Evolutionary conservation across 2,888 invertebrate species (phyloP), one percentile per base, ranked within the genome.

Genomic region (Lasioglossum calceatum): DNA sequence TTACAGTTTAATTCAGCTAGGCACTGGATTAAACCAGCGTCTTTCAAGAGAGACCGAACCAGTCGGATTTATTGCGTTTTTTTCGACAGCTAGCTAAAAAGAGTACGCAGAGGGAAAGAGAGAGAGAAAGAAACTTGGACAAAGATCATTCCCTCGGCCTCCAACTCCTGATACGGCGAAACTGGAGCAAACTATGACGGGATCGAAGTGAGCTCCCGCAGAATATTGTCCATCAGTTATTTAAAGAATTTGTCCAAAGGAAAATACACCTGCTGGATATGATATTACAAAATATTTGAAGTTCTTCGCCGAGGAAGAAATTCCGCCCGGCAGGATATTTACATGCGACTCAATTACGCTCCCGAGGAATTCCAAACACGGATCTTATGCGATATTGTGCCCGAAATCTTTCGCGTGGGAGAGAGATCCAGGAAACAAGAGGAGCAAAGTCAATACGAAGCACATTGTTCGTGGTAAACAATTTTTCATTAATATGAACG

Each of bases 1-100:
- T 90, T 90, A 90, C 85, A 85, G 86, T 79, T 86, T 85, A 91
- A 88, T 90, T 90, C 86, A 85, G 75, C 82, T 77, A 71, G 81
- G 44, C 83, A 74, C 70, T 77, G 90, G 89, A 90, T 90, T 90
- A 90, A 90, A 80, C 77, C 70, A 67, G 61, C 87, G 77, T 77
- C 83, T 86, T 89, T 90, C 87, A 75, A 84, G 84, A 81, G 71
- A 79, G 71, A 82, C 74, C 81, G 79, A 85, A 85, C 72, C 72
- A 72, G 85, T 88, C 81, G 76, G 88, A 90, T 90, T 90, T 90
- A 90, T 90, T 70, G 78, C 54, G 73, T 79, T 77, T 82, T 75
- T 80, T 81, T 27, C 50, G 50, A 14, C 7, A 1, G 64, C 12
- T 19, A 39, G 47, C 27, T n/a, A 36, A 36, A 64, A 67, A 36